A percentile compares a stretch with the other conserved stretches of the same genome.
Evolutionary conservation across 2,113 vertebrate genomes (phyloP).

Genomic region (Gasterosteus aculeatus): DNA sequence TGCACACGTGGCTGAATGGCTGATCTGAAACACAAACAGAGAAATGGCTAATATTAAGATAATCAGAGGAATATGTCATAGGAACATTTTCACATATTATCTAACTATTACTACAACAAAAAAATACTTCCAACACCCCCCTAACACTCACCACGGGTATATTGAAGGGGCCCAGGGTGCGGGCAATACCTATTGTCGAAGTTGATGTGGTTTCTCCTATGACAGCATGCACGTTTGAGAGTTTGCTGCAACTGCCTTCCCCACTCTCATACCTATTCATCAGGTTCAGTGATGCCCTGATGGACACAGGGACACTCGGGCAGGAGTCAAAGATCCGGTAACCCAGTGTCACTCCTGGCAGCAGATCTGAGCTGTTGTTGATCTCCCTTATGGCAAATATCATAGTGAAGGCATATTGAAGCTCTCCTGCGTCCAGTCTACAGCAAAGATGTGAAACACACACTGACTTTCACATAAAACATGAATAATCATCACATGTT

Average conservation of each 20-base stretch:
- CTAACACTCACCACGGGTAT: constrained; percentile 80
- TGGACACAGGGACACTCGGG: constrained; percentile 77
- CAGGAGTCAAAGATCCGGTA: constrained; percentile 83
- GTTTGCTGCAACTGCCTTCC: constrained; percentile 57
- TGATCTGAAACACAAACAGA: constrained; percentile 73
- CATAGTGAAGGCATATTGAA: constrained; percentile 82
- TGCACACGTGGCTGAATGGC: constrained; percentile 83
- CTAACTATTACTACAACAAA: neutral
- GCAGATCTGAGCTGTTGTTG: constrained; percentile 79
- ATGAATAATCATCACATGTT: neutral
- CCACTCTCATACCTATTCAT: constrained; percentile 71
- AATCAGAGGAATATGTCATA: neutral
- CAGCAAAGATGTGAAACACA: neutral
- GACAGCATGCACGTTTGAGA: constrained; percentile 74
- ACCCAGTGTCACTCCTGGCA: constrained; percentile 77
- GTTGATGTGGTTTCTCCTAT: constrained; percentile 83
- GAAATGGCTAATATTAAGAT: neutral
- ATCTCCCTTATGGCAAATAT: constrained; percentile 83
- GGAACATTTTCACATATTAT: neutral
- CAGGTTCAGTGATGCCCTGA: constrained; percentile 77
- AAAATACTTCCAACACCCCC: neutral
- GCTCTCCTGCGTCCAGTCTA: constrained; percentile 78
- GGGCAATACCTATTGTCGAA: constrained; percentile 80
- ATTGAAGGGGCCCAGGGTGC: constrained; percentile 78
- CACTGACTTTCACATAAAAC: neutral